Evolutionary conservation across 2,113 vertebrate genomes (phyloP).

Genomic region (Festucalex cinctus): DNA sequence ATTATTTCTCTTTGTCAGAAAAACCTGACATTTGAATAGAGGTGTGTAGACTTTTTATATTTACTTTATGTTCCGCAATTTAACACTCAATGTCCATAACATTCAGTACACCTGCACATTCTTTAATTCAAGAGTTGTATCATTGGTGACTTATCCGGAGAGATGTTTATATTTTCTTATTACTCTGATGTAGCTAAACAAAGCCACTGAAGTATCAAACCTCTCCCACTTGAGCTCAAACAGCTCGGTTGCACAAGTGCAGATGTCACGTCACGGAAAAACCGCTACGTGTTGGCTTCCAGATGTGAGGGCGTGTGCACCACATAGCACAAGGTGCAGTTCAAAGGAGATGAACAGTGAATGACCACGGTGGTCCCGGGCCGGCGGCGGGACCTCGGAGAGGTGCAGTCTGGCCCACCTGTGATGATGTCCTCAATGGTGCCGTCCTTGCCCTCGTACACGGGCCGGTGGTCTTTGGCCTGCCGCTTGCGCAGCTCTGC

Average conservation of each 20-base stretch:
- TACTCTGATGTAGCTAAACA: too few relatives aligned
- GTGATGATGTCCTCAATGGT: slow-evolving; percentile 98
- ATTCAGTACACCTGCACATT: too few relatives aligned
- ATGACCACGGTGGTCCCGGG: slow-evolving; percentile 69
- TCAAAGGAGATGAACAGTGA: slow-evolving; percentile 60
- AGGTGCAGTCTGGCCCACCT: slow-evolving; percentile 73
- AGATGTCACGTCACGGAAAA: slow-evolving; percentile 21
- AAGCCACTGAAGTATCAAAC: neutral
- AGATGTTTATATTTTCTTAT: too few relatives aligned
- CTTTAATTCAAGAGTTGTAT: too few relatives aligned
- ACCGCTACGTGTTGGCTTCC: slow-evolving; percentile 42
- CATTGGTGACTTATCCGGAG: too few relatives aligned
- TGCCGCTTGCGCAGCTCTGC: slow-evolving; percentile 87
- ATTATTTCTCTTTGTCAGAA: too few relatives aligned
- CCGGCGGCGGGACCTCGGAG: slow-evolving; percentile 24
- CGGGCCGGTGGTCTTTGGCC: slow-evolving; percentile 91
- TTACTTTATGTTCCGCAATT: too few relatives aligned
- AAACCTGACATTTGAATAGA: too few relatives aligned
- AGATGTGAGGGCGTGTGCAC: slow-evolving; percentile 53
- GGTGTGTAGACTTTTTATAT: too few relatives aligned
- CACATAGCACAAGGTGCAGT: slow-evolving; percentile 73
- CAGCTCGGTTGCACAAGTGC: neutral
- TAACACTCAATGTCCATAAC: too few relatives aligned
- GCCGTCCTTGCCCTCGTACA: slow-evolving; percentile 96
- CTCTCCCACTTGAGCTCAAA: neutral